A percentile compares a stretch with the other conserved stretches of the same genome.
These are phyloP conservation scores for Chelmon rostratus DNA, from an alignment of 2,797 vertebrate species.

Conservation along the genomic window DNA sequence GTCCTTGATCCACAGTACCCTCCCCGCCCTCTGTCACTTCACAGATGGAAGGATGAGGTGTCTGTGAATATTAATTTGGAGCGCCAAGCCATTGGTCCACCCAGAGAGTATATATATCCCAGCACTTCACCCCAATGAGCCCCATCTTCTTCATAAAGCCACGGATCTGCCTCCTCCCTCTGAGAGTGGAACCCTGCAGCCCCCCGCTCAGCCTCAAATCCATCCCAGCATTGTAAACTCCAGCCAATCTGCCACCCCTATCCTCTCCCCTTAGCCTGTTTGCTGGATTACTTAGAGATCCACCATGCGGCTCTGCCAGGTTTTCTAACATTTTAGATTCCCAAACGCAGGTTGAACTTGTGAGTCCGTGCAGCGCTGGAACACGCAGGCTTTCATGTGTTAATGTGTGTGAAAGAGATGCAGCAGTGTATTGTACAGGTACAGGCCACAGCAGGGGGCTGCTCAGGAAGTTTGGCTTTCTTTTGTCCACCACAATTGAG, in stretches of 20 bases:
- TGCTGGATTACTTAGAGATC: constrained; percentile 52
- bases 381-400: constrained; percentile 43
- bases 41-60: constrained; percentile 81
- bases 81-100: constrained; percentile 76
- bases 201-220: constrained; percentile 46
- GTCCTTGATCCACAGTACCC: constrained; percentile 38
- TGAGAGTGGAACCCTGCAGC: constrained; percentile 52
- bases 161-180: constrained; percentile 54
- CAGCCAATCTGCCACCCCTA: constrained; percentile 67
- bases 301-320: constrained; percentile 5
- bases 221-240: constrained; percentile 51
- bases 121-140: constrained; percentile 59
- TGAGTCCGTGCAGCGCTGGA: constrained; percentile 10
- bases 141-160: constrained; percentile 76
- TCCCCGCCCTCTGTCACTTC: constrained; percentile 42
- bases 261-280: constrained; percentile 36
- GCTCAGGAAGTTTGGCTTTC: constrained; percentile 73
- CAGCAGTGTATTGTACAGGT: constrained; percentile 65
- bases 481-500: constrained; percentile 70
- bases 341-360: neutral
- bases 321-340: constrained; percentile 24
- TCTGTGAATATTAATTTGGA: constrained; percentile 79
- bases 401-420: constrained; percentile 45
- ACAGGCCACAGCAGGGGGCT: constrained; percentile 49
- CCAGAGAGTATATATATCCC: constrained; percentile 77